Evolutionary conservation across 1,140 invertebrate species (phyloP).

Genomic region (Holcopasites calliopsidis): DNA sequence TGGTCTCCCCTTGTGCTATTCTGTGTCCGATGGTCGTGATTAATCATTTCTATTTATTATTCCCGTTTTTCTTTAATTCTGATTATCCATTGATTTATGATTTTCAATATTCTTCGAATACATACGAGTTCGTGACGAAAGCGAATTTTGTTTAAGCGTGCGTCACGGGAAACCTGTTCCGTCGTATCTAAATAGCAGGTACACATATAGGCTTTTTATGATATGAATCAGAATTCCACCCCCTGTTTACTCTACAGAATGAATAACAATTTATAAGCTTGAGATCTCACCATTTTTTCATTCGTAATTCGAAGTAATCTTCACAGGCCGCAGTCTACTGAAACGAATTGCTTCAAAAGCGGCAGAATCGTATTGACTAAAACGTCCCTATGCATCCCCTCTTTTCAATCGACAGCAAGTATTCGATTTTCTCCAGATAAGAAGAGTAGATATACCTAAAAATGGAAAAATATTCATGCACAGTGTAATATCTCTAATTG

Average conservation of each 20-base stretch:
- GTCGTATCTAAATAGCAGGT: constrained; percentile 35
- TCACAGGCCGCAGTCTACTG: not conserved
- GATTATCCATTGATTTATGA: not conserved
- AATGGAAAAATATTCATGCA: too few species aligned
- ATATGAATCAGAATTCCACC: constrained; percentile 42
- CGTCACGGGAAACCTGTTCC: constrained; percentile 37
- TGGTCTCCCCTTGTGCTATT: not conserved
- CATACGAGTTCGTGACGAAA: constrained; percentile 4
- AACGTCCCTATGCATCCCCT: not conserved
- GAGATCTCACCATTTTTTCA: not conserved
- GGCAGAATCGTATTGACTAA: too few species aligned
- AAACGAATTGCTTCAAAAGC: not conserved
- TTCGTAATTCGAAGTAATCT: not conserved
- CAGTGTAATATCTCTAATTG: not conserved
- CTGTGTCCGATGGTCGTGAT: not conserved
- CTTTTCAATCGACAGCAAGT: not conserved
- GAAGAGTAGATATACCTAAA: too few species aligned
- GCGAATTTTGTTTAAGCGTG: constrained; percentile 36
- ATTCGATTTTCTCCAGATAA: not conserved
- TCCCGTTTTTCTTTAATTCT: not conserved
- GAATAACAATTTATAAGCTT: constrained; percentile 48
- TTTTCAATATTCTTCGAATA: not conserved
- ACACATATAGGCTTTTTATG: constrained; percentile 11
- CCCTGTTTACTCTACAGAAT: constrained; percentile 2
- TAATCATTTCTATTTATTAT: not conserved